Evolutionary conservation across 2,113 vertebrate genomes (phyloP).

Genomic region (Pseudopodoces humilis): DNA sequence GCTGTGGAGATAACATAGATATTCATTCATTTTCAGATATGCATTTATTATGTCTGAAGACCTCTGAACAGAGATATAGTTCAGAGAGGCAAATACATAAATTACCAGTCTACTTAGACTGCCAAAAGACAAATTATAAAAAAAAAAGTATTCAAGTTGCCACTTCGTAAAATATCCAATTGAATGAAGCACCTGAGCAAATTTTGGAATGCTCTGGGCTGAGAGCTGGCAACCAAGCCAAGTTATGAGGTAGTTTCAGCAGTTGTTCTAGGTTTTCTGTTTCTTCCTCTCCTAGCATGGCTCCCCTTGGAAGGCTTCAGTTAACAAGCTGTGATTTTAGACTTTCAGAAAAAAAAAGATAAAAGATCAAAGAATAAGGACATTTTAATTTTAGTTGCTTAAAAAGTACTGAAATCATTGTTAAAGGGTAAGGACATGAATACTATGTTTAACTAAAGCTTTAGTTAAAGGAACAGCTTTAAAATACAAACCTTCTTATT

Average conservation of each 20-base stretch:
- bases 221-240: neutral
- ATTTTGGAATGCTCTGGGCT: neutral
- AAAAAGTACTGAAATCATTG: neutral
- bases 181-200: neutral
- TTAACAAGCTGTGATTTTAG: neutral
- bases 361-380: neutral
- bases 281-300: neutral
- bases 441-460: neutral
- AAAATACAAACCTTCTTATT: neutral
- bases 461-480: neutral
- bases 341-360: neutral
- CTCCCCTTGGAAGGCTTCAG: neutral
- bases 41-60: neutral
- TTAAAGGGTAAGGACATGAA: neutral
- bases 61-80: neutral
- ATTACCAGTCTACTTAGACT: neutral
- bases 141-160: fast-evolving
- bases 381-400: neutral
- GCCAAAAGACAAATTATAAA: neutral
- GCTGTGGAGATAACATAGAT: neutral
- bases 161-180: neutral
- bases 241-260: neutral
- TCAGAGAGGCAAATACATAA: neutral
- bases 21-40: neutral
- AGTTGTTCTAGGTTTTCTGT: neutral